Percentiles rank a stretch among this genome's conserved stretches.
Evolutionary conservation across 2,113 vertebrate species (phyloP).

Genomic region (Illadopsis cleaveri): DNA sequence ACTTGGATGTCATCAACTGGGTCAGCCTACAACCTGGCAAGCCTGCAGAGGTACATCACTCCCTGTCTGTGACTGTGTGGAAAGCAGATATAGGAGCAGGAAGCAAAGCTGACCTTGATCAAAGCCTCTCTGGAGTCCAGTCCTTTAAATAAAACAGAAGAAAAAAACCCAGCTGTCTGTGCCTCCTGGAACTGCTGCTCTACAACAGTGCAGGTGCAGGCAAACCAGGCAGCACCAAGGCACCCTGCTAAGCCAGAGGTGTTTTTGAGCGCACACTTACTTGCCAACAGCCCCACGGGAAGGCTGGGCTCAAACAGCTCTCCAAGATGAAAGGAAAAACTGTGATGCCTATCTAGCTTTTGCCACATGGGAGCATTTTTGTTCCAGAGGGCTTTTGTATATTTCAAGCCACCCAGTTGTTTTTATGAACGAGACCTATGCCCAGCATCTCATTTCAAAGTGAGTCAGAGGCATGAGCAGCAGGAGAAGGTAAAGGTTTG

Average conservation of each 20-base stretch:
- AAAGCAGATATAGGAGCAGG: neutral
- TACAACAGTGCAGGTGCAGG: neutral
- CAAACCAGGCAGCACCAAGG: neutral
- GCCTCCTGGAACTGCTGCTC: neutral
- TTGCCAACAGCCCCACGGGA: neutral
- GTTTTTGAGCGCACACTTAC: neutral
- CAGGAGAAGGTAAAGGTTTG: neutral
- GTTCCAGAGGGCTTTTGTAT: neutral
- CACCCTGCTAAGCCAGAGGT: fast-evolving
- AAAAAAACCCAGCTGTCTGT: neutral
- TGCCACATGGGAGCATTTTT: neutral
- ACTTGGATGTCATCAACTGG: neutral
- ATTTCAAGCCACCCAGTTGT: neutral
- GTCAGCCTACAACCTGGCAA: neutral
- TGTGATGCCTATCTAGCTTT: neutral
- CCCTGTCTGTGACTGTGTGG: neutral
- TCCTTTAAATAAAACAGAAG: neutral
- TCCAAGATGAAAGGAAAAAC: neutral
- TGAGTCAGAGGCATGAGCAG: neutral
- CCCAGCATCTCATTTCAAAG: neutral
- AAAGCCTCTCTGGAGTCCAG: neutral
- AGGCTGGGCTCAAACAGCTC: neutral
- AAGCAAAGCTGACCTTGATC: neutral
- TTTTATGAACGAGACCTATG: neutral
- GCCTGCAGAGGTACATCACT: neutral